Base-by-base conservation (phyloP, 1,140 invertebrate genomes). In the Drosophila suzukii region DNA sequence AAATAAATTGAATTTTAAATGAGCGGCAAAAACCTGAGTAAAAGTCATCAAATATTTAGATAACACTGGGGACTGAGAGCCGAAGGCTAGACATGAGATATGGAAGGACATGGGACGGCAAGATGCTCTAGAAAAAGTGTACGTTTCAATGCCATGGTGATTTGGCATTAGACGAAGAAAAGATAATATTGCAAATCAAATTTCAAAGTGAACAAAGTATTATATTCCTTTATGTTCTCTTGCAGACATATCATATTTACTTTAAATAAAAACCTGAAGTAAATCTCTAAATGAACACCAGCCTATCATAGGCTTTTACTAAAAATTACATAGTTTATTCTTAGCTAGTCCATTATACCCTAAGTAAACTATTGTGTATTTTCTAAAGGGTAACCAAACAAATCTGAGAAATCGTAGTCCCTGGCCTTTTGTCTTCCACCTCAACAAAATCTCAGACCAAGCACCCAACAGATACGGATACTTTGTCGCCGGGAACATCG, bases 1-100 rank as follows among this genome's bases (percentile, higher is more conserved):
- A 85, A 82, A 83, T 82, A 86, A 86, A 86, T 88, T 79, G 83
- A 86, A 86, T 86, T 89, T 86, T 88, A 78, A 80, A 86, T 83
- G 65, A 86, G 73, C 24, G 27, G 65, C 55, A 60, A 56, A 58
- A 47, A 50, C 73, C 81, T 39, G 38, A 61, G 67, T 43, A 73
- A 70, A 67, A 76, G 75, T 70, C 71, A 80, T 86, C 59, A 88
- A 89, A 80, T 83, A 89, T 88, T 88, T 81, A 84, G 63, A 77
- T 68, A 77, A 58, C 56, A 66, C 76, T 20, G 53, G 47, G 65
- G 30, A 41, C 62, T 10, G 32, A 74, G 36, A 39, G 57, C 61
- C 66, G 60, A 85, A 59, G 70, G 60, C 70, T 71, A 81, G 79
- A 73, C 49, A 63, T 15, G 60, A 75, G 41, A 75, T 57, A 75